Conservation (phyloP, 1,140 invertebrate species). For the Bombus impatiens region DNA sequence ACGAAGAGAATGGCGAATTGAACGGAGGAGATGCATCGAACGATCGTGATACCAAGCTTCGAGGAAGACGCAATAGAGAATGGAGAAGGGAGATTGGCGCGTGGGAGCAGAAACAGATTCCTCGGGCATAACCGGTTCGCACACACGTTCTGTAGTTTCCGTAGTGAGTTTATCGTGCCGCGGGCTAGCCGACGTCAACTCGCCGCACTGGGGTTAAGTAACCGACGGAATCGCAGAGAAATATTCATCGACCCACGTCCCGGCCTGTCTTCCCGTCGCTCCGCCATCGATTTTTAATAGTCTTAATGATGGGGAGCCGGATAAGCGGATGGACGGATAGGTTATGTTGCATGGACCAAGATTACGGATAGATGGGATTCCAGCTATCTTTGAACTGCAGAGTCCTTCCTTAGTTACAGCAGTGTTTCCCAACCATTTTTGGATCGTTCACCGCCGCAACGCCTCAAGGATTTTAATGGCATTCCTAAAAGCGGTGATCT, state of each 20-base stretch:
- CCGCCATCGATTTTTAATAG: slow-evolving; percentile 59
- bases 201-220: slow-evolving; percentile 61
- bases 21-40: slow-evolving; percentile 51
- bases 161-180: slow-evolving; percentile 61
- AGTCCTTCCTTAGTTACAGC: too few relatives aligned
- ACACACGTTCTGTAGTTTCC: slow-evolving; percentile 48
- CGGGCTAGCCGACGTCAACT: slow-evolving; percentile 60
- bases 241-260: slow-evolving; percentile 58
- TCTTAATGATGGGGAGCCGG: slow-evolving; percentile 34
- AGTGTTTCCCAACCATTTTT: too few relatives aligned
- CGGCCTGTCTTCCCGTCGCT: slow-evolving; percentile 35
- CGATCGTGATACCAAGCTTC: slow-evolving; percentile 7
- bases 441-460: too few relatives aligned
- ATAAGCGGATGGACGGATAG: slow-evolving; percentile 37
- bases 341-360: not conserved
- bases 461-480: too few relatives aligned
- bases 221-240: slow-evolving; percentile 62
- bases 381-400: slow-evolving; percentile 10
- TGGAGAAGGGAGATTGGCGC: slow-evolving; percentile 58
- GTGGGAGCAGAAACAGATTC: slow-evolving; percentile 78
- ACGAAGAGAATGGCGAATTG: slow-evolving; percentile 37
- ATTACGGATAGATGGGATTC: slow-evolving; percentile 21
- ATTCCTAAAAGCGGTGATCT: too few relatives aligned
- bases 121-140: slow-evolving; percentile 74
- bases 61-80: slow-evolving; percentile 4